Percentiles rank a stretch among this genome's conserved stretches.
These are phyloP conservation scores for Lordiphosa fenestrarum DNA, from an alignment of 2,888 invertebrate genomes.

Conservation along the genomic window DNA sequence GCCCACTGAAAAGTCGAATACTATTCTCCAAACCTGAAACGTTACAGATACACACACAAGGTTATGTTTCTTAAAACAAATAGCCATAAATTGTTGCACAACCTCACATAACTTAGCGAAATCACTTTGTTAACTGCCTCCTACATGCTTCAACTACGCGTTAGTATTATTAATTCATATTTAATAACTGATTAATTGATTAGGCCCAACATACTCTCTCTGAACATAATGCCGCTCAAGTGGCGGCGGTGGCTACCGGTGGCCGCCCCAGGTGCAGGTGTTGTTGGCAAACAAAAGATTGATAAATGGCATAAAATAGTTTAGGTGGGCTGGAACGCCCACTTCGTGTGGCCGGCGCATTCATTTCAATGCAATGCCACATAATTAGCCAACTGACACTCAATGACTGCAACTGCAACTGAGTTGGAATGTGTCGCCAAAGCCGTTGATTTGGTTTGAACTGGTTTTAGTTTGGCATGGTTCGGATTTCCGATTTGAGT, in stretches of 20 bases:
- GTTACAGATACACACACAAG: too few relatives aligned
- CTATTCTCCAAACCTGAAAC: too few relatives aligned
- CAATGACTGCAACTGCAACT: slow-evolving; percentile 30
- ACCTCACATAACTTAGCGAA: neutral
- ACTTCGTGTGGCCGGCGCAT: slow-evolving; percentile 37
- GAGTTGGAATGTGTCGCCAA: slow-evolving; percentile 38
- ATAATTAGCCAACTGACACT: slow-evolving; percentile 40
- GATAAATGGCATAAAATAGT: slow-evolving; percentile 23
- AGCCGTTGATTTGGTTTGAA: slow-evolving; percentile 26
- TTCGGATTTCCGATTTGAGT: slow-evolving; percentile 3
- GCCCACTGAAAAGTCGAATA: too few relatives aligned
- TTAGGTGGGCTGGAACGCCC: slow-evolving; percentile 30
- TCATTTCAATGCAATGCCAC: slow-evolving; percentile 38
- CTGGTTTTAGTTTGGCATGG: slow-evolving; percentile 39
- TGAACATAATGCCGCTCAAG: neutral
- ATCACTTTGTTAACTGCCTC: slow-evolving; percentile 6
- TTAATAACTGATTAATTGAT: slow-evolving; percentile 52
- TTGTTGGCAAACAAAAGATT: slow-evolving; percentile 18
- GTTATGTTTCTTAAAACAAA: too few relatives aligned
- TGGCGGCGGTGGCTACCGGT: too few relatives aligned
- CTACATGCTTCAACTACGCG: too few relatives aligned
- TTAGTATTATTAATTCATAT: slow-evolving; percentile 13
- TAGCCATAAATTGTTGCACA: too few relatives aligned
- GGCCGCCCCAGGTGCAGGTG: slow-evolving; percentile 3
- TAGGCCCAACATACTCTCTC: slow-evolving; percentile 7